phyloP scores from a whole-genome alignment of 2,113 vertebrate species.

The Cyanistes caeruleus region DNA sequence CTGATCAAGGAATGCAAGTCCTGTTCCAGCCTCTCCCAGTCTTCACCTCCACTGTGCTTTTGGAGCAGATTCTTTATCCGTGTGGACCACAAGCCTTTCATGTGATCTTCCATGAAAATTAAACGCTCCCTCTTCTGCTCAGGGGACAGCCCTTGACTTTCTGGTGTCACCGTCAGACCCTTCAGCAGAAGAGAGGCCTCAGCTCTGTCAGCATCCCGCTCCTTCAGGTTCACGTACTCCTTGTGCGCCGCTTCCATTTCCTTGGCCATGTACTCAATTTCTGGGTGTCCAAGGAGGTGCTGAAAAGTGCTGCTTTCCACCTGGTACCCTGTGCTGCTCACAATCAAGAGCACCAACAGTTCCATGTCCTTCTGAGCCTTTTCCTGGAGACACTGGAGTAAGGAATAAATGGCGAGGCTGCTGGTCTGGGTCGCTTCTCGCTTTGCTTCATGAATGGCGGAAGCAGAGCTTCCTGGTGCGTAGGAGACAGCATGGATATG shows the following conservation, averaged over 20 bases:
- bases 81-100: background rate
- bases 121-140: slow-evolving; percentile 56
- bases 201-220: slow-evolving; percentile 15
- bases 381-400: slow-evolving; percentile 36
- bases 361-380: slow-evolving; percentile 25
- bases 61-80: slow-evolving; percentile 26
- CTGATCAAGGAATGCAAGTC: slow-evolving; percentile 23
- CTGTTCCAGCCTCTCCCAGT: slow-evolving; percentile 49
- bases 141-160: background rate
- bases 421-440: slow-evolving; percentile 3
- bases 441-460: background rate
- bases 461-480: background rate
- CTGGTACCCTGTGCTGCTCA: slow-evolving; percentile 40
- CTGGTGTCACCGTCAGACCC: slow-evolving; percentile 17
- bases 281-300: slow-evolving; percentile 30
- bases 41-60: background rate
- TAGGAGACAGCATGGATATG: background rate
- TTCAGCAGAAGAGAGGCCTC: slow-evolving; percentile 64
- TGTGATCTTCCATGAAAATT: background rate
- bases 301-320: slow-evolving; percentile 27
- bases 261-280: slow-evolving; percentile 51
- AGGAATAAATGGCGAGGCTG: background rate
- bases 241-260: background rate
- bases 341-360: slow-evolving; percentile 62
- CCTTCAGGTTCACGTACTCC: slow-evolving; percentile 57